Percentiles rank a stretch among this genome's conserved stretches.
These are phyloP conservation scores for Cavia porcellus DNA, from an alignment of 2,113 vertebrate species.

Conservation along the genomic window DNA sequence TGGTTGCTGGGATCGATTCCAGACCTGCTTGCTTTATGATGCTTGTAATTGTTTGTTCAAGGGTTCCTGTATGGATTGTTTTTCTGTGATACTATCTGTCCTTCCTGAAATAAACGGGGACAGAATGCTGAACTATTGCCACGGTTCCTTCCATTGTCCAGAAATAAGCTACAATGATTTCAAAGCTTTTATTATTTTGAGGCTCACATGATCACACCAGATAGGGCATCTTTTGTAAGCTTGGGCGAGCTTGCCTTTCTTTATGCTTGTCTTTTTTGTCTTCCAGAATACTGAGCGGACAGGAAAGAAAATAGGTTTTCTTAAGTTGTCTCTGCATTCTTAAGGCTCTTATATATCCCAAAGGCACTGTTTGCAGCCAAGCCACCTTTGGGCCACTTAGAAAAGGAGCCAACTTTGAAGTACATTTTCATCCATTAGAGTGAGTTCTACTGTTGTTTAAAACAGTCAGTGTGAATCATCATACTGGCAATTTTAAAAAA, in stretches of 20 bases:
- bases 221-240: slow-evolving; percentile 64
- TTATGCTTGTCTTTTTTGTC: slow-evolving; percentile 36
- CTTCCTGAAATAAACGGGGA: slow-evolving; percentile 66
- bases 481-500: neutral
- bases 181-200: slow-evolving; percentile 67
- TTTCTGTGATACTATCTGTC: slow-evolving; percentile 57
- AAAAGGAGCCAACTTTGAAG: slow-evolving; percentile 1
- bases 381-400: slow-evolving; percentile 21
- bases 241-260: slow-evolving; percentile 28
- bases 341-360: neutral
- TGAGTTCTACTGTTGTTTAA: neutral
- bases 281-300: slow-evolving; percentile 56
- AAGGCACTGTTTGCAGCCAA: neutral
- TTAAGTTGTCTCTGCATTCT: slow-evolving; percentile 1
- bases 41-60: slow-evolving; percentile 84
- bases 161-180: slow-evolving; percentile 51
- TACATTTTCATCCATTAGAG: neutral
- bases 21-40: slow-evolving; percentile 83
- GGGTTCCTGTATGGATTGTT: slow-evolving; percentile 70
- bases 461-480: neutral
- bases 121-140: slow-evolving; percentile 58
- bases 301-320: slow-evolving; percentile 51
- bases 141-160: slow-evolving; percentile 23
- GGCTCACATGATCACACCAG: slow-evolving; percentile 22
- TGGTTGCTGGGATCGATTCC: slow-evolving; percentile 73